Evolutionary conservation across 1,140 invertebrate genomes (phyloP).

Genomic region (Rhagoletis pomonella): DNA sequence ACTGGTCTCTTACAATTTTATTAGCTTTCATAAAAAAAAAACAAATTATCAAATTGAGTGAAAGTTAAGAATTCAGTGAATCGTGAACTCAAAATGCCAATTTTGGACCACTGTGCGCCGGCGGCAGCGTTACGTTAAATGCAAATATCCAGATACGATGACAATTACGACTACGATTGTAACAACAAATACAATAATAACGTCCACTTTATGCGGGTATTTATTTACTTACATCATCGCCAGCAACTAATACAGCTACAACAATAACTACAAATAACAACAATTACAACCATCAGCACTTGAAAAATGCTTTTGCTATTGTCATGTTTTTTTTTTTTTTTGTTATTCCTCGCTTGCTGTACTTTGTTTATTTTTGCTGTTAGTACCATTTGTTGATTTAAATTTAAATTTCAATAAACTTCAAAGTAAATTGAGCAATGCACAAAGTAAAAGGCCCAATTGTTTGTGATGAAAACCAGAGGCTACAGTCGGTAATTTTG

Average conservation of each 20-base stretch:
- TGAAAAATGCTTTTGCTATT: neutral
- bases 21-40: too few relatives aligned
- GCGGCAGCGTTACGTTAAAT: neutral
- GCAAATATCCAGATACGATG: conserved; percentile 40
- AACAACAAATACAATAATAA: neutral
- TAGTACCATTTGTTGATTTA: conserved; percentile 39
- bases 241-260: neutral
- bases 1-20: too few relatives aligned
- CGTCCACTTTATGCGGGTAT: conserved; percentile 31
- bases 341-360: neutral
- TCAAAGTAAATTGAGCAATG: conserved; percentile 48
- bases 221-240: conserved; percentile 48
- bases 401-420: conserved; percentile 52
- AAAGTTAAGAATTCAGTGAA: too few relatives aligned
- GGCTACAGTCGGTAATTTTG: neutral
- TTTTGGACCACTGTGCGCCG: neutral
- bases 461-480: neutral
- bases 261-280: neutral
- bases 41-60: too few relatives aligned
- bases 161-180: conserved; percentile 2
- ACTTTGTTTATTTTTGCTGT: neutral
- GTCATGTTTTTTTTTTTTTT: neutral
- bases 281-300: neutral
- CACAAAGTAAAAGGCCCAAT: neutral
- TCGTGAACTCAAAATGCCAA: too few relatives aligned